phyloP scores from a whole-genome alignment of 1,140 invertebrate species.

The Pogonus chalceus region DNA sequence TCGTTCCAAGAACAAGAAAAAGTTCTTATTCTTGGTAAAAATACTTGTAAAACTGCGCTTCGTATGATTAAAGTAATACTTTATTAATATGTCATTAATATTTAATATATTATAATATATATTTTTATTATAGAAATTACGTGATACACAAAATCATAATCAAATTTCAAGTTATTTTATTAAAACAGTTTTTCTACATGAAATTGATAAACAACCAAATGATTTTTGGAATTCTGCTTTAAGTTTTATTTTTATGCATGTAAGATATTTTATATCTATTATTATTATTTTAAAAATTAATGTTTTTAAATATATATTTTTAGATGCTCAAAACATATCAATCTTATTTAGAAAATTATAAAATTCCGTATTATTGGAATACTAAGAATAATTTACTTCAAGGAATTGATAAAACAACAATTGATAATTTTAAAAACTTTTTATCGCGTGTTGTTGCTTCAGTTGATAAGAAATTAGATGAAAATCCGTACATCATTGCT shows the following conservation, averaged over 20 bases:
- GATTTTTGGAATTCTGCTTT: constrained; percentile 36
- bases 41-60: constrained; percentile 29
- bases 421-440: constrained; percentile 11
- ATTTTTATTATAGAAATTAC: constrained; percentile 35
- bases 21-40: constrained; percentile 30
- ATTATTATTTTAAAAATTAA: background rate
- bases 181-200: constrained; percentile 41
- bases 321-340: constrained; percentile 36
- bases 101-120: background rate
- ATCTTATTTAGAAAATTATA: constrained; percentile 27
- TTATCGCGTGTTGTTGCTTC: constrained; percentile 14
- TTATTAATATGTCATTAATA: constrained; percentile 1
- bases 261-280: background rate
- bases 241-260: constrained; percentile 33
- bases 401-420: background rate
- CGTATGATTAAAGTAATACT: constrained; percentile 28
- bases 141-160: constrained; percentile 34
- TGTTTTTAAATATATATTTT: constrained; percentile 2
- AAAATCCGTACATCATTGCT: constrained; percentile 16
- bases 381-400: constrained; percentile 32
- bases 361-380: constrained; percentile 41
- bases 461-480: constrained; percentile 12
- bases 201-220: constrained; percentile 27
- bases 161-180: constrained; percentile 42
- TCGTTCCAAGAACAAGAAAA: constrained; percentile 37